phyloP scores from a whole-genome alignment of 2,797 vertebrate species.

The Bradypodion ventrale region DNA sequence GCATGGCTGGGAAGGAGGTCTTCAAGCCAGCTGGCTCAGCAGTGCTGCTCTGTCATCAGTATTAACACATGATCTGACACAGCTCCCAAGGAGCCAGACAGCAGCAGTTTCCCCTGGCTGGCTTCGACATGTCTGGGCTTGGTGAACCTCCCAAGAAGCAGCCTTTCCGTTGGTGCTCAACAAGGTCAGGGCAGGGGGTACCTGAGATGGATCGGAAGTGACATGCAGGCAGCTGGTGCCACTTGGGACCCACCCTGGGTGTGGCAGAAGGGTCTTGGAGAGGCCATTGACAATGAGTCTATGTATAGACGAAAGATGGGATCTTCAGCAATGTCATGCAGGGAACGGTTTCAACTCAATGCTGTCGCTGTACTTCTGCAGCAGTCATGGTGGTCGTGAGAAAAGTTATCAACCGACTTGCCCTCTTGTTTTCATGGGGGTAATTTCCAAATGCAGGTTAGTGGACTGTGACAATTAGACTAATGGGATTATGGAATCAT shows the following conservation, averaged over 20 bases:
- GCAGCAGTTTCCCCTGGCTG: not conserved
- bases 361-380: too few species aligned
- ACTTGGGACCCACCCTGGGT: not conserved
- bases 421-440: not conserved
- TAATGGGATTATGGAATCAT: too few species aligned
- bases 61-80: slow-evolving; percentile 5
- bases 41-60: not conserved
- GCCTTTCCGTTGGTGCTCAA: not conserved
- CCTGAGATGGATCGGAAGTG: not conserved
- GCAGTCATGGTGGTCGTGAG: not conserved
- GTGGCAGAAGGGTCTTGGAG: not conserved
- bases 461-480: too few species aligned
- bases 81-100: not conserved
- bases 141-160: not conserved
- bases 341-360: not conserved
- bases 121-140: not conserved
- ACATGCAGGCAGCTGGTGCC: not conserved
- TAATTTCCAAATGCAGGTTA: too few species aligned
- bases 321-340: slow-evolving; percentile 31
- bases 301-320: slow-evolving; percentile 54
- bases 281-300: slow-evolving; percentile 56
- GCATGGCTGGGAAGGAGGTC: not conserved
- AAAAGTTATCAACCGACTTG: not conserved
- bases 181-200: not conserved
- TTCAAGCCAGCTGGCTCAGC: slow-evolving; percentile 1